Evolutionary conservation across 2,888 invertebrate species (phyloP), one percentile per base, ranked within the genome.

Genomic region (Patella pellucida): DNA sequence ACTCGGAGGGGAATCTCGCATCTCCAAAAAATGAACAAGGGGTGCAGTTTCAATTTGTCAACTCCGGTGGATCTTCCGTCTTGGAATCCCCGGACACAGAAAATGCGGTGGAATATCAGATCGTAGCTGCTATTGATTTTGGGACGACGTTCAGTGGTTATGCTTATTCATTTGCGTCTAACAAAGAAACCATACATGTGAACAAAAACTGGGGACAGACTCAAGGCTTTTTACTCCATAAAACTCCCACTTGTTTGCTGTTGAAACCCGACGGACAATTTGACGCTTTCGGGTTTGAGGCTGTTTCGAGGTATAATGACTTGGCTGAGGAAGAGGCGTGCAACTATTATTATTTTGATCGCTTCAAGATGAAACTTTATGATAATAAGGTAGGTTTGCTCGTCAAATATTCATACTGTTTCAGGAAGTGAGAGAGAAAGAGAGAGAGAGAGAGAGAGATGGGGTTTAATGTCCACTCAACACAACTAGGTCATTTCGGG

Each of bases 201-300:
- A 88, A 88, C 81, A 86, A 86, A 67, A 87, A 88, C 79, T 88
- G 88, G 88, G 88, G 88, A 16, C 86, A 87, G 78, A 88, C 87
- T 3, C 87, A 87, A 75, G 87, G 88, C 1, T 87, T 87, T 71
- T 83, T 87, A 41, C 81, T 88, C 50, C 87, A 88, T 77, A 87
- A 87, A 76, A 88, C 88, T 1, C 88, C 88, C 11, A 87, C 88
- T 9, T 87, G 86, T 73, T 82, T 88, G 3, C 79, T 88, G n/a
- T 80, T 88, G 14, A 82, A 82, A 73, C 84, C 87, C 1, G 86
- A 85, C 68, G 86, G 85, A 3, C 84, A 86, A 78, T 87, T 88
- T 76, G 86, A 85, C 27, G 85, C 87, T 41, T 88, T 88, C 70
- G 88, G 88, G 15, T 88, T 88, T 76, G 88, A 88, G 75, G 88